Evolutionary conservation across 30 jellyfish, hydroid and myxozoan genomes (phyloP).

Genomic region (Rhopilema esculentum): DNA sequence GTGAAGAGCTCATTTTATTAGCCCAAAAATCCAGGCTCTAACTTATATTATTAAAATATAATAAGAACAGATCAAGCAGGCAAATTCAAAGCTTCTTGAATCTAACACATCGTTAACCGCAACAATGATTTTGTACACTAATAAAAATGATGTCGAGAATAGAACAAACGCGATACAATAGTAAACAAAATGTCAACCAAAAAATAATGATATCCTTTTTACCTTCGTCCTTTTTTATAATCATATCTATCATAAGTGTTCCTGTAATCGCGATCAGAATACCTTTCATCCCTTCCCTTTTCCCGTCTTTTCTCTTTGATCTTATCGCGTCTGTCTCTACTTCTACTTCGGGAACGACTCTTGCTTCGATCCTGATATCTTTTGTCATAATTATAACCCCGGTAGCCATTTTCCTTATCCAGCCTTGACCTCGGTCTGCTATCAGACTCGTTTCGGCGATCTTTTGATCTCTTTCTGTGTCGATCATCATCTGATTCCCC

Average conservation of each 20-base stretch:
- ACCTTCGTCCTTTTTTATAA: slow-evolving; percentile 61
- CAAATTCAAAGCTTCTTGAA: too few species aligned
- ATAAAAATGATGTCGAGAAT: too few species aligned
- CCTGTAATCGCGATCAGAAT: slow-evolving; percentile 34
- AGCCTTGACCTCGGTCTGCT: slow-evolving; percentile 37
- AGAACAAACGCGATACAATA: not conserved
- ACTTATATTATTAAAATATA: too few species aligned
- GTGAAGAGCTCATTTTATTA: too few species aligned
- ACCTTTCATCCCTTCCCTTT: slow-evolving; percentile 64
- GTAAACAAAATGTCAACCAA: not conserved
- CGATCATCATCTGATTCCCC: slow-evolving; percentile 72
- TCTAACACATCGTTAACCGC: too few species aligned
- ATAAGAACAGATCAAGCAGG: too few species aligned
- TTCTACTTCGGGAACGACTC: slow-evolving; percentile 69
- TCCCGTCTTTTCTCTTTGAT: slow-evolving; percentile 55
- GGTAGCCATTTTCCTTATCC: slow-evolving; percentile 84
- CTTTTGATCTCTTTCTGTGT: slow-evolving; percentile 59
- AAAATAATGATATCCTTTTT: not conserved
- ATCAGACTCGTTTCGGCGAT: slow-evolving; percentile 48
- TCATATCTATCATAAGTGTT: slow-evolving; percentile 55
- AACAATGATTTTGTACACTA: too few species aligned
- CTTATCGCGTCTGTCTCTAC: slow-evolving; percentile 69
- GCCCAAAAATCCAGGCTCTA: too few species aligned
- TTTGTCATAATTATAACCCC: slow-evolving; percentile 58
- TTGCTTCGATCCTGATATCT: slow-evolving; percentile 64